These are phyloP conservation scores for Bujurquina vittata DNA, from an alignment of 2,113 vertebrate genomes.

Conservation along the genomic window DNA sequence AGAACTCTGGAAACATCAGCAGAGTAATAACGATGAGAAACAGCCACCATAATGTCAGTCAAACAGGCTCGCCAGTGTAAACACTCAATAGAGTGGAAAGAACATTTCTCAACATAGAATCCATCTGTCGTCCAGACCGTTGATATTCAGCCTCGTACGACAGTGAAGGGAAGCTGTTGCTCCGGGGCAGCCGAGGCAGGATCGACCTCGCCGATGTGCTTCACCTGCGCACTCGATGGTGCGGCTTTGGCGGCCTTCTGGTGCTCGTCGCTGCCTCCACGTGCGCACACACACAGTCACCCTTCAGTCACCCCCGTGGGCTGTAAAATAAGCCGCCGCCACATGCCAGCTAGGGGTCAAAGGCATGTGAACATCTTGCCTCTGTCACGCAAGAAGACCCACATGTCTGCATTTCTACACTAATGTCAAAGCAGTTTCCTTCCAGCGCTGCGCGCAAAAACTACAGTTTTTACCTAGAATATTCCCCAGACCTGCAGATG, in stretches of 20 bases:
- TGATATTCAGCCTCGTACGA: slow-evolving; percentile 19
- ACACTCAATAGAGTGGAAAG: slow-evolving; percentile 55
- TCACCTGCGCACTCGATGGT: slow-evolving; percentile 59
- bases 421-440: slow-evolving; percentile 14
- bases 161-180: slow-evolving; percentile 49
- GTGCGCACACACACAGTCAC: slow-evolving; percentile 36
- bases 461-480: slow-evolving; percentile 44
- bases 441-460: slow-evolving; percentile 16
- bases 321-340: slow-evolving; percentile 60
- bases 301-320: slow-evolving; percentile 42
- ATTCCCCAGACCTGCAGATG: slow-evolving; percentile 26
- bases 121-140: slow-evolving; percentile 68
- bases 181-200: slow-evolving; percentile 43
- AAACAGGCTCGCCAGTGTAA: slow-evolving; percentile 60
- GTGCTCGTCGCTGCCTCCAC: slow-evolving; percentile 25
- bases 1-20: slow-evolving; percentile 46
- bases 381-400: slow-evolving; percentile 20
- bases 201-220: slow-evolving; percentile 47
- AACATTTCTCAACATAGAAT: slow-evolving; percentile 58
- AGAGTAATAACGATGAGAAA: slow-evolving; percentile 63
- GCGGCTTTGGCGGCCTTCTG: slow-evolving; percentile 21
- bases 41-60: slow-evolving; percentile 49
- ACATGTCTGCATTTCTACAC: slow-evolving; percentile 7
- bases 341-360: slow-evolving; percentile 59
- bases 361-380: slow-evolving; percentile 51